Conservation (phyloP, 2,888 invertebrate species). For the Cotesia congregata region DNA sequence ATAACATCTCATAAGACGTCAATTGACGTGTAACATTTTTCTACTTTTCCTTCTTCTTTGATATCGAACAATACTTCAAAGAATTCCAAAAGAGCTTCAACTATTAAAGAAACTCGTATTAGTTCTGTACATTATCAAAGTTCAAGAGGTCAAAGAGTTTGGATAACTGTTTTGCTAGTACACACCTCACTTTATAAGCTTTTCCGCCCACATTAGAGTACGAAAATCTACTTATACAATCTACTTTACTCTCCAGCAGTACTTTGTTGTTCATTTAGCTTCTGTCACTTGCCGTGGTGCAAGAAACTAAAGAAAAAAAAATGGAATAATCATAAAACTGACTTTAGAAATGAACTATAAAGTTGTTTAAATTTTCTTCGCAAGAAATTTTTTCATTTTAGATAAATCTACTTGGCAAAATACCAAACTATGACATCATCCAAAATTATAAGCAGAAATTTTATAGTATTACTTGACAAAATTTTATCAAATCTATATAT, state of each 20-base stretch:
- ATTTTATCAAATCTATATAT: constrained; percentile 1
- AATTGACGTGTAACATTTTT: constrained; percentile 20
- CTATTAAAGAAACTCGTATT: constrained; percentile 13
- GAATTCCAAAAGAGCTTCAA: constrained; percentile 21
- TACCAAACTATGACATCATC: constrained; percentile 13
- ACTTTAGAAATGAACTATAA: constrained; percentile 7
- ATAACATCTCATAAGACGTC: constrained; percentile 13
- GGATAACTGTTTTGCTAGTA: neutral
- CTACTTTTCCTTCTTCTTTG: neutral
- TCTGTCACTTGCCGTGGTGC: neutral
- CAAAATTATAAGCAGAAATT: constrained; percentile 12
- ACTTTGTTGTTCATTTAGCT: constrained; percentile 4
- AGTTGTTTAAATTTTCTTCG: constrained; percentile 6
- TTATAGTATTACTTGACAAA: neutral
- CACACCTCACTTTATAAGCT: neutral
- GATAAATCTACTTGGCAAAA: neutral
- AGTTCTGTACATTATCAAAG: neutral
- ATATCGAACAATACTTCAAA: constrained; percentile 27
- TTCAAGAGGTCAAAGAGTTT: constrained; percentile 7
- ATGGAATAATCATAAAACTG: neutral
- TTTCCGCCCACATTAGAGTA: constrained; percentile 3
- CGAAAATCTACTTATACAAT: neutral
- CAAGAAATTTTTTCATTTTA: neutral
- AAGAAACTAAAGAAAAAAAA: neutral
- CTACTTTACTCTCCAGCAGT: neutral